Conservation (phyloP, 2,113 vertebrate genomes). For the Arenaria interpres region DNA sequence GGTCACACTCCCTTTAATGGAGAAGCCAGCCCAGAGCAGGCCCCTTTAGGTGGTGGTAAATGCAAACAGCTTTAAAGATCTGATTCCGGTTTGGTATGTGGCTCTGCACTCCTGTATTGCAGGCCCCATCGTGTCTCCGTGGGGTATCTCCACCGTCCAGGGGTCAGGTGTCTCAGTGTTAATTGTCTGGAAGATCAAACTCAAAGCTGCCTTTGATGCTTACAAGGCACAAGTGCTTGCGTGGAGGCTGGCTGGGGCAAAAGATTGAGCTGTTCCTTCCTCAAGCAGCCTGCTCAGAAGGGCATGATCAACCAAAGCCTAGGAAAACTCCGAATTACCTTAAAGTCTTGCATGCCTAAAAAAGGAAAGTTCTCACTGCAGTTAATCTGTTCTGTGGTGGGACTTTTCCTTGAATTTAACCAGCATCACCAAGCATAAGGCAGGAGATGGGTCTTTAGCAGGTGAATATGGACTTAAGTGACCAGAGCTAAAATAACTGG, state of each 20-base stretch:
- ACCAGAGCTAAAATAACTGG: background rate
- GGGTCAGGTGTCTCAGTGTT: background rate
- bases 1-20: background rate
- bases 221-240: background rate
- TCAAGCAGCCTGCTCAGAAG: background rate
- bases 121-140: background rate
- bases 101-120: background rate
- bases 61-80: background rate
- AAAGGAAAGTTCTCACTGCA: background rate
- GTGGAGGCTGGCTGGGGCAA: background rate
- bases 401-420: background rate
- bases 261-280: background rate
- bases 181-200: constrained; percentile 39
- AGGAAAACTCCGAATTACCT: background rate
- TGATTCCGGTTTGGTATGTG: background rate
- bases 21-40: background rate
- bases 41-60: background rate
- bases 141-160: background rate
- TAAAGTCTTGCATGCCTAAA: background rate
- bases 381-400: background rate
- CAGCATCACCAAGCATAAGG: background rate
- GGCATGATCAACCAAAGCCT: background rate
- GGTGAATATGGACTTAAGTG: background rate
- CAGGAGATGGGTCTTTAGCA: background rate
- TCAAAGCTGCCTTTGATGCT: constrained; percentile 6